Evolutionary conservation across 2,113 vertebrate genomes (phyloP).

Genomic region (Grammomys dolichurus): DNA sequence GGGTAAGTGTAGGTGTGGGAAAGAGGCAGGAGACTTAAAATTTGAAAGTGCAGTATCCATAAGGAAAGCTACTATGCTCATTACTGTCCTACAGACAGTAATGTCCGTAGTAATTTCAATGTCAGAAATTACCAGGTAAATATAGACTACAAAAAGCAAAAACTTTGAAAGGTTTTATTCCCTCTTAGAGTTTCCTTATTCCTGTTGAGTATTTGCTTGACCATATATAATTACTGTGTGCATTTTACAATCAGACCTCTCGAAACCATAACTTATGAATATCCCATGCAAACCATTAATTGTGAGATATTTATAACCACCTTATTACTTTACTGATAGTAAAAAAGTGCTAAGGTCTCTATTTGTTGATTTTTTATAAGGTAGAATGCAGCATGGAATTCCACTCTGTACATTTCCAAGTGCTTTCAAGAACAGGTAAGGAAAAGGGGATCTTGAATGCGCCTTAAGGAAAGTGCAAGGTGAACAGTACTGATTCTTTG

Average conservation of each 20-base stretch:
- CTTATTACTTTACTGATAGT: background rate
- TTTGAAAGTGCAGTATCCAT: no score
- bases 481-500: background rate
- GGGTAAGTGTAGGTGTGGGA: background rate
- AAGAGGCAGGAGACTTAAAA: background rate
- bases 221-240: background rate
- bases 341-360: background rate
- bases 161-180: background rate
- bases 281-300: background rate
- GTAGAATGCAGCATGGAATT: background rate
- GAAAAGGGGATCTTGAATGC: background rate
- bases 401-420: background rate
- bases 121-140: background rate
- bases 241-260: background rate
- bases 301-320: background rate
- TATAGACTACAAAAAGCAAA: background rate
- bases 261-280: background rate
- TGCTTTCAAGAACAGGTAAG: background rate
- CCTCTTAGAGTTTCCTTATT: background rate
- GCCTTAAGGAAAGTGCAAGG: background rate
- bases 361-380: background rate
- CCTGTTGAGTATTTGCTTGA: background rate
- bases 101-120: background rate
- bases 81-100: background rate
- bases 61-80: background rate